Base-by-base conservation (phyloP, 1,140 invertebrate genomes). In the Pteromalus puparum region DNA sequence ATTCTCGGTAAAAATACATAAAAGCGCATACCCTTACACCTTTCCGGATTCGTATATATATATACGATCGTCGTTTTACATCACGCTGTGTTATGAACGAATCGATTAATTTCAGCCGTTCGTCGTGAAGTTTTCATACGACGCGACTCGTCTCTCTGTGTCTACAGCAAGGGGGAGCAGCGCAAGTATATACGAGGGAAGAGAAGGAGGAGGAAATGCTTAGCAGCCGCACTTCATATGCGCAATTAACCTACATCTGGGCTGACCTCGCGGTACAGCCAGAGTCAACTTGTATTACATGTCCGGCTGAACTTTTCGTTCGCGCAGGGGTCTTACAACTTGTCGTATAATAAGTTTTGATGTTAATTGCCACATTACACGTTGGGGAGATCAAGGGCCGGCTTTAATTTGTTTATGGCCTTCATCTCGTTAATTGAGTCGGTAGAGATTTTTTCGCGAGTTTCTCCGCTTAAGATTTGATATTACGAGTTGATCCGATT, bases 171-270 rank as follows among this genome's bases (percentile, higher is more conserved):
- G 9, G 68, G 68, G 26, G 26, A 34, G 18, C 26, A 26, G 34
- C 34, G 61, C n/a, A 0, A 42, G 34, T 21, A 70, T n/a, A 48
- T 34, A n/a, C 30, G 30, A 75, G 78, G 86, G 85, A 86, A 85
- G 85, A 87, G 85, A 42, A 42, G 38, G 9, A 42, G 81, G 82
- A 86, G 85, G 86, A 85, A 88, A 85, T 88, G 84, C 86, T 87
- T 84, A 79, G 82, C 83, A 81, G 76, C 68, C 85, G 82, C 88
- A 86, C 85, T 86, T 88, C 81, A 86, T n/a, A n/a, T 82, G 82
- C 83, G 86, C 84, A 89, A 89, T 89, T 89, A 88, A 88, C 88
- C 86, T 87, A 89, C 85, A 89, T 88, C 86, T 83, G 83, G 38
- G 87, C 83, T 87, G 87, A 87, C 85, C 87, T 87, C 78, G 75